phyloP scores from a whole-genome alignment of 2,888 invertebrate genomes.

The Rhagonycha fulva region DNA sequence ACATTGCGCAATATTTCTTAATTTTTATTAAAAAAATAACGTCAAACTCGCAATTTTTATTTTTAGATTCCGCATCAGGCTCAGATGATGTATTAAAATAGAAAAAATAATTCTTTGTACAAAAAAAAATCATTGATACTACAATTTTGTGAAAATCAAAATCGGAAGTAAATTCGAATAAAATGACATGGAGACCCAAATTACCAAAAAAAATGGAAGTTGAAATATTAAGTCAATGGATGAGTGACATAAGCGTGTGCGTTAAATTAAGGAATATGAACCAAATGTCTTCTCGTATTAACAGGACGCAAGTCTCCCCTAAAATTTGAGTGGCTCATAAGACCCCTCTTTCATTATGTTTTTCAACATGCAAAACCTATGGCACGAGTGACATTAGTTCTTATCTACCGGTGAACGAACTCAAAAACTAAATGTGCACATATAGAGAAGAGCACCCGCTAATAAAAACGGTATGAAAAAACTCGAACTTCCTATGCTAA shows the following conservation, averaged over 20 bases:
- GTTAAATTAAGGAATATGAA: slow-evolving; percentile 9
- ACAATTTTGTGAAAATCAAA: background rate
- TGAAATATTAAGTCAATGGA: slow-evolving; percentile 4
- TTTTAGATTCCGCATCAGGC: background rate
- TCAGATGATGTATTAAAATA: background rate
- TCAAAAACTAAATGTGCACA: slow-evolving; percentile 31
- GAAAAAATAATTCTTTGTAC: background rate
- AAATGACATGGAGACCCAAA: background rate
- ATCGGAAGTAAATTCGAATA: background rate
- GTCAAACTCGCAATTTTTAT: background rate
- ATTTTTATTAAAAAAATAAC: background rate
- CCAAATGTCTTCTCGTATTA: slow-evolving; percentile 9
- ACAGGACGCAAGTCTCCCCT: slow-evolving; percentile 17
- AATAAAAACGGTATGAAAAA: slow-evolving; percentile 45
- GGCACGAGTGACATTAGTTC: slow-evolving; percentile 33
- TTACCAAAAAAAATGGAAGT: background rate
- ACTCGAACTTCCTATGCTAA: slow-evolving; percentile 50
- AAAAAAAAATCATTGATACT: background rate
- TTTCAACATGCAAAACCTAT: slow-evolving; percentile 26
- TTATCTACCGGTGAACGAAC: slow-evolving; percentile 44
- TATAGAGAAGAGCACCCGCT: slow-evolving; percentile 29
- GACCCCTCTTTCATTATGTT: slow-evolving; percentile 15
- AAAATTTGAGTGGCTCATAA: slow-evolving; percentile 17
- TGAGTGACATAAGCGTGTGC: slow-evolving; percentile 13
- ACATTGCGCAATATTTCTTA: background rate